Conservation (phyloP, 2,797 vertebrate genomes). For the Acipenser transmontanus region DNA sequence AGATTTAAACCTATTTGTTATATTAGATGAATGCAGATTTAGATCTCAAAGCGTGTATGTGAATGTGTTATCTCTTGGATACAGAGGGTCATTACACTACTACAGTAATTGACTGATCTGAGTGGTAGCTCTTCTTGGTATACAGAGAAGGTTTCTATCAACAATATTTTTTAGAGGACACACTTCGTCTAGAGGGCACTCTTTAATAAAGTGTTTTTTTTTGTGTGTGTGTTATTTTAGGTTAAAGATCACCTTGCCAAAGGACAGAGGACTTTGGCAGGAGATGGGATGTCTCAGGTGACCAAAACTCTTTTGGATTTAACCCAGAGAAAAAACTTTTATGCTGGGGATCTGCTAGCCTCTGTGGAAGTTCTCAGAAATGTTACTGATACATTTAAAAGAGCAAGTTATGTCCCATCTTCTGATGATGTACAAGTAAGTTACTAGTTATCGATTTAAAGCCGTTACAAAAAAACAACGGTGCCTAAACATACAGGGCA, state of each 20-base stretch:
- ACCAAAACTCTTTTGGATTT: slow-evolving; percentile 94
- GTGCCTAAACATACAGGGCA: no score
- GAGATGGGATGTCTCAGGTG: slow-evolving; percentile 96
- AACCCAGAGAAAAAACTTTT: slow-evolving; percentile 95
- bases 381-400: slow-evolving; percentile 95
- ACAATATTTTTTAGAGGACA: no score
- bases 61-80: no score
- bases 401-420: slow-evolving; percentile 91
- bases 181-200: no score
- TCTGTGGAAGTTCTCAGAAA: slow-evolving; percentile 98
- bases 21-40: no score
- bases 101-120: no score
- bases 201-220: background rate
- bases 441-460: slow-evolving; percentile 28
- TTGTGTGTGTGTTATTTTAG: slow-evolving; percentile 60
- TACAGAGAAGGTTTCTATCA: no score
- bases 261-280: slow-evolving; percentile 86
- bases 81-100: no score
- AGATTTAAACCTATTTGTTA: no score
- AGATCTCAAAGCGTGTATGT: no score
- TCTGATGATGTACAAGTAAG: slow-evolving; percentile 96
- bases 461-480: slow-evolving; percentile 26
- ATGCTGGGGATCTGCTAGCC: slow-evolving; percentile 89
- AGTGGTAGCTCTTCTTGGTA: no score
- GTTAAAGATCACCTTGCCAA: slow-evolving; percentile 97